Evolutionary conservation across 2,888 invertebrate genomes (phyloP).

Genomic region (Exephanes ischioxanthus): DNA sequence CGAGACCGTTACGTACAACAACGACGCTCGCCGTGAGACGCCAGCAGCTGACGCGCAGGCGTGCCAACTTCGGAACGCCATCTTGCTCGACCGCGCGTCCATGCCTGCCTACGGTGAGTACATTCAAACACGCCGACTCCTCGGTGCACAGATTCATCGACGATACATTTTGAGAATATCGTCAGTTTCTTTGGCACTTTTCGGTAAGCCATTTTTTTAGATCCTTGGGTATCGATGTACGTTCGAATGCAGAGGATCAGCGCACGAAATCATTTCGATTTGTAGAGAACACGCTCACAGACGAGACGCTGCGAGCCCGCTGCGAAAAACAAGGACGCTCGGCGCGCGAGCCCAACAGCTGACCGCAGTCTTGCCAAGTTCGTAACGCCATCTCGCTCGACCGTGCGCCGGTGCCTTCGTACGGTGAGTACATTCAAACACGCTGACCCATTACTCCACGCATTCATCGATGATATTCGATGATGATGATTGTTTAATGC

Average conservation of each 20-base stretch:
- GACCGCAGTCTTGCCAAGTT: slow-evolving; percentile 64
- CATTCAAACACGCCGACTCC: neutral
- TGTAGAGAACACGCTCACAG: neutral
- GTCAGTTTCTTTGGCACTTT: slow-evolving; percentile 87
- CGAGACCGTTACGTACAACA: slow-evolving; percentile 74
- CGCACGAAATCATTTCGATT: slow-evolving; percentile 86
- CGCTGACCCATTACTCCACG: neutral
- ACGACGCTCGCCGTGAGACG: slow-evolving; percentile 74
- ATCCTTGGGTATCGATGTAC: slow-evolving; percentile 88
- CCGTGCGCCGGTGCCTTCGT: slow-evolving; percentile 5
- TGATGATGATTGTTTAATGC: neutral
- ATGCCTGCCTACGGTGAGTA: neutral
- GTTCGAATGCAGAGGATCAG: slow-evolving; percentile 87
- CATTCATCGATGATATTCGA: neutral
- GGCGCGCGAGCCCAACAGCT: slow-evolving; percentile 60
- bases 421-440: neutral
- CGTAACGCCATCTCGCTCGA: neutral
- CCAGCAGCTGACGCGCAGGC: slow-evolving; percentile 60
- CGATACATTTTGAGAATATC: slow-evolving; percentile 86
- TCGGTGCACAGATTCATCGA: neutral
- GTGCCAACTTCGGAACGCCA: slow-evolving; percentile 56
- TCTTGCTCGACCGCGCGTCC: slow-evolving; percentile 12
- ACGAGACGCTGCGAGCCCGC: slow-evolving; percentile 32
- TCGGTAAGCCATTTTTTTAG: slow-evolving; percentile 86
- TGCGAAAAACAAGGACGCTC: slow-evolving; percentile 79